A percentile compares a stretch with the other conserved stretches of the same genome.
Conservation (phyloP, 2,888 invertebrate genomes). For the Anaspis maculata region DNA sequence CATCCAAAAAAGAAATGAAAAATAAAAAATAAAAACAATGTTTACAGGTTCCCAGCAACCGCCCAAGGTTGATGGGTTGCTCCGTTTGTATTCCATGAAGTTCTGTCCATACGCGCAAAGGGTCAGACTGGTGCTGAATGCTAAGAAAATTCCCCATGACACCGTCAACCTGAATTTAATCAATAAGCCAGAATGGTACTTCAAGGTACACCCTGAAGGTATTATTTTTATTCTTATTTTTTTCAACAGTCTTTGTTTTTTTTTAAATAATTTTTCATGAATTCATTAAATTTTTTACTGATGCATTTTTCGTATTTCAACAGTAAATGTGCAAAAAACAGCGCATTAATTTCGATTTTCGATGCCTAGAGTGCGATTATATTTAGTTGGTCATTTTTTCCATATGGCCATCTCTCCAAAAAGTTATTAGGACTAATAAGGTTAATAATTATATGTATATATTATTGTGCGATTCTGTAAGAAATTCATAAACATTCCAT, state of each 20-base stretch:
- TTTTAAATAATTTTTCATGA: neutral
- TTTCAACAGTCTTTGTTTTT: too few species aligned
- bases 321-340: neutral
- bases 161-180: constrained; percentile 63
- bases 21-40: neutral
- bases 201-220: constrained; percentile 50
- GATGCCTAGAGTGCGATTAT: too few species aligned
- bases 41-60: constrained; percentile 57
- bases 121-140: constrained; percentile 61
- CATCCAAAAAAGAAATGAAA: neutral
- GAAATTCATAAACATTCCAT: too few species aligned
- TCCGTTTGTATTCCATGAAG: constrained; percentile 73
- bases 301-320: neutral
- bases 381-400: too few species aligned
- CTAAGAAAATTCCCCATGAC: constrained; percentile 69
- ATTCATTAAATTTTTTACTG: neutral
- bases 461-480: too few species aligned
- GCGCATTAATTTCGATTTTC: too few species aligned
- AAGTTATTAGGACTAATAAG: too few species aligned
- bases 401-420: too few species aligned
- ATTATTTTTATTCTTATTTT: constrained; percentile 30
- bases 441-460: too few species aligned
- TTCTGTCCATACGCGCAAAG: constrained; percentile 79
- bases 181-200: constrained; percentile 74
- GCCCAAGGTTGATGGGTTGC: constrained; percentile 50